Percentiles rank a stretch among this genome's conserved stretches.
phyloP scores from a whole-genome alignment of 64 coral and sea anemone species.

The Montipora cactus region DNA sequence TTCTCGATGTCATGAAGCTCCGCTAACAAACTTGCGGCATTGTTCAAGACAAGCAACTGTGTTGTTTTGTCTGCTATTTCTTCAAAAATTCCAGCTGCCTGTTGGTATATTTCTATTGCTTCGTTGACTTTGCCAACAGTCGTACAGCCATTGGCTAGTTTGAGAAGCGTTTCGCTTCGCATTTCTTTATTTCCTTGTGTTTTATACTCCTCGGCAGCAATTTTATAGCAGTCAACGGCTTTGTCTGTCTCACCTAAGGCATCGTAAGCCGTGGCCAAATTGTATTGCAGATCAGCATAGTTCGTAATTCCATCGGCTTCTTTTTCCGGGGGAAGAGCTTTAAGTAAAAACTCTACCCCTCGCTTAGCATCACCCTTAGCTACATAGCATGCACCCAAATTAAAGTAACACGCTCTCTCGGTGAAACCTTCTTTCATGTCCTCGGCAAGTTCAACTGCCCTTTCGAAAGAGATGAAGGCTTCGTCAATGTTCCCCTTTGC shows the following conservation, averaged over 20 bases:
- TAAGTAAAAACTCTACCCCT: conserved; percentile 86
- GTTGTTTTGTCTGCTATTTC: conserved; percentile 78
- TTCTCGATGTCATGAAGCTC: conserved; percentile 78
- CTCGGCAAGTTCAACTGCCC: conserved; percentile 73
- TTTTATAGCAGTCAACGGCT: conserved; percentile 83
- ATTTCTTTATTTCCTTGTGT: conserved; percentile 86
- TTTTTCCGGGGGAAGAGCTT: conserved; percentile 91
- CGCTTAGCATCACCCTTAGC: conserved; percentile 85
- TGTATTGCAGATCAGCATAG: conserved; percentile 95
- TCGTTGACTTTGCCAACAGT: conserved; percentile 57
- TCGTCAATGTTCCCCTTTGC: conserved; percentile 76
- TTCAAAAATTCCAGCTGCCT: conserved; percentile 64
- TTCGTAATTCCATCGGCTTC: conserved; percentile 82
- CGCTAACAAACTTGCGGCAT: conserved; percentile 82
- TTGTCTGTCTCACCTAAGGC: conserved; percentile 59
- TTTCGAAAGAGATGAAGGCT: conserved; percentile 84
- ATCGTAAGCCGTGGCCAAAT: conserved; percentile 93
- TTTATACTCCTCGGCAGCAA: conserved; percentile 77
- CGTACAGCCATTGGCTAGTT: conserved; percentile 70
- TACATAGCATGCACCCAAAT: conserved; percentile 95
- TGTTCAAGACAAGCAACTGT: conserved; percentile 79
- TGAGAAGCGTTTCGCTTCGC: conserved; percentile 87
- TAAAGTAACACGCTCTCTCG: conserved; percentile 94
- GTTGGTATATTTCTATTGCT: conserved; percentile 74
- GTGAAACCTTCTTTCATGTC: conserved; percentile 84